These are phyloP conservation scores for Rhodinocichla rosea DNA, from an alignment of 2,113 vertebrate species.

Conservation along the genomic window DNA sequence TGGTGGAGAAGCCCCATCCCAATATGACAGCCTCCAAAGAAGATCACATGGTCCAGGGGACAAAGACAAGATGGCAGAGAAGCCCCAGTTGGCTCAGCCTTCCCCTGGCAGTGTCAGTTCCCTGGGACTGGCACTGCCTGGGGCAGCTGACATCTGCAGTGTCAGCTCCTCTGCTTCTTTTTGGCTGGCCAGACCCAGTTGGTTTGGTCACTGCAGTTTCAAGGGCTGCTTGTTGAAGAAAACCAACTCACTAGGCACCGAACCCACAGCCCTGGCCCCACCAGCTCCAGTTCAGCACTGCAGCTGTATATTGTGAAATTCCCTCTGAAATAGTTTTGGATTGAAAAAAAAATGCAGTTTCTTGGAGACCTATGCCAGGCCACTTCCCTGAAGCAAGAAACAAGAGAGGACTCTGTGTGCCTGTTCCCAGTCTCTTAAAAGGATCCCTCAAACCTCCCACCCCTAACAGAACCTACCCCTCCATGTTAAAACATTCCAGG, in stretches of 20 bases:
- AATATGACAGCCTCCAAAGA: neutral
- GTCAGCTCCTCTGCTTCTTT: neutral
- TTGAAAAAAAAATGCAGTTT: neutral
- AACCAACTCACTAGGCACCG: rapidly evolving
- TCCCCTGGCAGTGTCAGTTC: neutral
- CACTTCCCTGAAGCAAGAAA: neutral
- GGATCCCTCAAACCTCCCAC: neutral
- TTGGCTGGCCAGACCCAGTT: neutral
- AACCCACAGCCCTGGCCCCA: neutral
- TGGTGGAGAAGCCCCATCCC: neutral
- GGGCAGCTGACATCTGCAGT: neutral
- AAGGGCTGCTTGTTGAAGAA: neutral
- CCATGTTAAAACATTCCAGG: neutral
- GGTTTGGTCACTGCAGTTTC: neutral
- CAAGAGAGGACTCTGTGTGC: neutral
- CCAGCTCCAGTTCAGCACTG: neutral
- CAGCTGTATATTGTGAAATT: neutral
- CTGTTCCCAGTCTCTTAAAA: neutral
- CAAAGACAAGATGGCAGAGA: neutral
- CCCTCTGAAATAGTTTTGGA: neutral
- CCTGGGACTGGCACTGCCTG: neutral
- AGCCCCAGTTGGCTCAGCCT: neutral
- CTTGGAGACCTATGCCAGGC: neutral
- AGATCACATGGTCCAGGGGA: rapidly evolving
- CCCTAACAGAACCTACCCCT: neutral